Evolutionary conservation across 1,140 invertebrate species (phyloP), one percentile per base, ranked within the genome.

Genomic region (Drosophila carrolli): DNA sequence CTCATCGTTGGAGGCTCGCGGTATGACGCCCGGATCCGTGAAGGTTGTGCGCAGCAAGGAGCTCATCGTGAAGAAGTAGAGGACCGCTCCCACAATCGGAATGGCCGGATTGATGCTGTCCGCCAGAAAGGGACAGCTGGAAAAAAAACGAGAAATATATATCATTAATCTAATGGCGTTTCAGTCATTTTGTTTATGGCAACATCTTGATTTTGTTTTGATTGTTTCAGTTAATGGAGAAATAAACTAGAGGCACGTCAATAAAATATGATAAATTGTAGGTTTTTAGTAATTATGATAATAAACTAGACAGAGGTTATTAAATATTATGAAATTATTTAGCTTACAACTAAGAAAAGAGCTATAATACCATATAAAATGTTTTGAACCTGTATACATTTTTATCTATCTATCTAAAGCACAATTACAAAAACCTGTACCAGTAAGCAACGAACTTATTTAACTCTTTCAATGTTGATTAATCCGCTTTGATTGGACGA

Each of bases 11-110:
- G 97, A 97, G 43, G 98, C 97, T 82, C 96, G 93, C 65, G 98
- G 98, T 85, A 99, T 97, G 72, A 99, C 97, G 66, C 98, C 98
- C 46, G 98, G 98, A 94, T 99, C 98, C 86, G 96, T 97, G 92
- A 98, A 98, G 92, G 97, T 97, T 61, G 98, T 99, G 88, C 97
- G 94, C 74, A 99, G 95, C 67, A 99, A 94, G 75, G 96, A 96
- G 76, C 96, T 96, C 95, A 99, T 96, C 63, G 98, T 98, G 93
- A 98, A 98, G 74, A 98, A 93, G 93, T 98, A 98, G 57, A 98
- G 93, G 58, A 98, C 93, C 47, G 93, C 96, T 75, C 97, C 97
- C 81, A 98, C 95, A 60, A 97, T 95, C 78, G 98, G 98, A 91
- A 99, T 97, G 14, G 96, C 96, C 75, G 96, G 95, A 74, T 96